Conservation (phyloP, 2,888 invertebrate genomes). For the Toxonevra muliebris region DNA sequence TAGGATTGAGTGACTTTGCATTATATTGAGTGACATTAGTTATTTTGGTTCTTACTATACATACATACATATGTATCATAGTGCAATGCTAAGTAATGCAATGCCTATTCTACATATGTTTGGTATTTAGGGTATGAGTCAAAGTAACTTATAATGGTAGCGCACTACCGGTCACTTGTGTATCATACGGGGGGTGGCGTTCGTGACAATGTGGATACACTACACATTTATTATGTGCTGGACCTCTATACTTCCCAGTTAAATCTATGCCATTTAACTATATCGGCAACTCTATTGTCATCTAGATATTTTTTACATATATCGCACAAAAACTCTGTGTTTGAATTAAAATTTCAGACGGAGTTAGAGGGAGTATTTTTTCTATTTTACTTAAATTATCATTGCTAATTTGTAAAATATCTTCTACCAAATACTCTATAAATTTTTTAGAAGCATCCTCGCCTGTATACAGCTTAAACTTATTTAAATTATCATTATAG, state of each 20-base stretch:
- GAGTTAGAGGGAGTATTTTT: conserved; percentile 20
- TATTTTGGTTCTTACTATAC: no score
- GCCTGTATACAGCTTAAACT: conserved; percentile 16
- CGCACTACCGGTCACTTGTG: no score
- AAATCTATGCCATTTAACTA: no score
- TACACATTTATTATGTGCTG: conserved; percentile 22
- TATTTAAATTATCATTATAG: conserved; percentile 6
- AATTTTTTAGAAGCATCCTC: conserved; percentile 4
- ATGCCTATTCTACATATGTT: no score
- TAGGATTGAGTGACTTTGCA: no score
- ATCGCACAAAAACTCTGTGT: background rate
- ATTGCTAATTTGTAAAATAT: conserved; percentile 1
- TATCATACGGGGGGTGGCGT: no score
- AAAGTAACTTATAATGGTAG: no score
- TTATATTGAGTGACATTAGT: no score
- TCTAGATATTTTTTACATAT: background rate
- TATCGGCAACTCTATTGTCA: conserved; percentile 4
- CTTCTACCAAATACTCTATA: background rate
- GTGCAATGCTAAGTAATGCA: no score
- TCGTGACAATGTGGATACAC: no score
- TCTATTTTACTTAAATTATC: conserved; percentile 12
- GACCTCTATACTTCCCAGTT: conserved; percentile 23
- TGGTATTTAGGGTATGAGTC: no score
- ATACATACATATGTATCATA: no score
- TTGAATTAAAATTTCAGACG: background rate